A percentile compares a stretch with the other conserved stretches of the same genome.
These are phyloP conservation scores for Ageneiosus marmoratus DNA, from an alignment of 2,113 vertebrate species.

Conservation along the genomic window DNA sequence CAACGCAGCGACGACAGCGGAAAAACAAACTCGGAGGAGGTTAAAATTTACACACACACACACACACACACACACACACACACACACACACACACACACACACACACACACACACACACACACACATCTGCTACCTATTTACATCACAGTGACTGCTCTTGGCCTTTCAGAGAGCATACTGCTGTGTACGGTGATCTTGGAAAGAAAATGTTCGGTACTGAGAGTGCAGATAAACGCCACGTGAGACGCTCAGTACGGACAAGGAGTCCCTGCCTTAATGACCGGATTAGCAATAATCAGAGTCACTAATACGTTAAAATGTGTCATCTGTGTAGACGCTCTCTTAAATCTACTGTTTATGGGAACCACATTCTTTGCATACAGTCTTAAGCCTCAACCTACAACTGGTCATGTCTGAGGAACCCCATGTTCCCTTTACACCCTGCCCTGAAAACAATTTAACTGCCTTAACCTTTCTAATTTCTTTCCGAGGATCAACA, in stretches of 20 bases:
- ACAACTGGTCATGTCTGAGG: not conserved
- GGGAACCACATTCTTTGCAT: not conserved
- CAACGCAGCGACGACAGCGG: not conserved
- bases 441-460: not conserved
- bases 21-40: slow-evolving; percentile 35
- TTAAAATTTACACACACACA: slow-evolving; percentile 21
- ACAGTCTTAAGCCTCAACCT: not conserved
- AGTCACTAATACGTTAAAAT: not conserved
- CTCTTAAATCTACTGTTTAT: slow-evolving; percentile 1
- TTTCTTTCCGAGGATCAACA: not conserved
- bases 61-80: slow-evolving; percentile 36
- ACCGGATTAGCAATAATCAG: not conserved
- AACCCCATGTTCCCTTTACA: not conserved
- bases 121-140: slow-evolving; percentile 34
- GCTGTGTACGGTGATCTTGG: not conserved
- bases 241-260: not conserved
- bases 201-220: not conserved
- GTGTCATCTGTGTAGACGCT: not conserved
- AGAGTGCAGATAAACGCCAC: no score
- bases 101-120: slow-evolving; percentile 31
- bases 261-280: not conserved
- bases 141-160: not conserved
- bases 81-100: slow-evolving; percentile 35
- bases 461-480: not conserved
- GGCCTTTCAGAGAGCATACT: not conserved